Evolutionary conservation across 1,140 invertebrate genomes (phyloP).

Genomic region (Solenopsis invicta): DNA sequence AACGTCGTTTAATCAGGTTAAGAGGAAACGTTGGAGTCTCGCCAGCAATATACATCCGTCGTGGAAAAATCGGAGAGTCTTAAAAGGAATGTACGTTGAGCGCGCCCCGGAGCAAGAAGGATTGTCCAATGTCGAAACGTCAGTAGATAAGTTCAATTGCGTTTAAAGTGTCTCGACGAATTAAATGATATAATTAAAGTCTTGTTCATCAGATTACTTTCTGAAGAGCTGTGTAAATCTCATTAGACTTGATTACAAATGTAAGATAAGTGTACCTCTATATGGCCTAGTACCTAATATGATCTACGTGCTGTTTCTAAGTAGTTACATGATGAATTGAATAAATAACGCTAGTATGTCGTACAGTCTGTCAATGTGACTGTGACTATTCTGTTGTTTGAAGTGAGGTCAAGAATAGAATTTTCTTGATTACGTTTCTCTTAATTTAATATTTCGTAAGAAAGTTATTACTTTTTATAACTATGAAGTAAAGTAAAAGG

Average conservation of each 20-base stretch:
- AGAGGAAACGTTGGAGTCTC: constrained; percentile 67
- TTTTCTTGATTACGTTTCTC: no score
- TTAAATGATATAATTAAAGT: background rate
- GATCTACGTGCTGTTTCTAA: no score
- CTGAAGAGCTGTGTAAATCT: background rate
- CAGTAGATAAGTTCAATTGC: background rate
- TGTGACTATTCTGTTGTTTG: no score
- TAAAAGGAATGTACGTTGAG: constrained; percentile 1
- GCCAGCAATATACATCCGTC: constrained; percentile 51
- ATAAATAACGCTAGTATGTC: no score
- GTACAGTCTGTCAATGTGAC: no score
- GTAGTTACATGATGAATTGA: no score
- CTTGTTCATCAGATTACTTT: background rate
- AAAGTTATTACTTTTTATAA: no score
- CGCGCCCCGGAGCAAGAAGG: background rate
- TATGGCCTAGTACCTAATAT: no score
- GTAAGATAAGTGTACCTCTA: no score
- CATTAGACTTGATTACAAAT: background rate
- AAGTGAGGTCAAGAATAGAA: no score
- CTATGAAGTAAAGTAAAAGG: no score
- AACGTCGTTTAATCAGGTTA: constrained; percentile 78
- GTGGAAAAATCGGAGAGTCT: constrained; percentile 32
- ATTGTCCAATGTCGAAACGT: background rate
- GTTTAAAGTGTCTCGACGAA: background rate
- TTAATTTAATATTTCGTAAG: no score